Conservation (phyloP, 1,140 invertebrate genomes). For the Drosophila rhopaloa region DNA sequence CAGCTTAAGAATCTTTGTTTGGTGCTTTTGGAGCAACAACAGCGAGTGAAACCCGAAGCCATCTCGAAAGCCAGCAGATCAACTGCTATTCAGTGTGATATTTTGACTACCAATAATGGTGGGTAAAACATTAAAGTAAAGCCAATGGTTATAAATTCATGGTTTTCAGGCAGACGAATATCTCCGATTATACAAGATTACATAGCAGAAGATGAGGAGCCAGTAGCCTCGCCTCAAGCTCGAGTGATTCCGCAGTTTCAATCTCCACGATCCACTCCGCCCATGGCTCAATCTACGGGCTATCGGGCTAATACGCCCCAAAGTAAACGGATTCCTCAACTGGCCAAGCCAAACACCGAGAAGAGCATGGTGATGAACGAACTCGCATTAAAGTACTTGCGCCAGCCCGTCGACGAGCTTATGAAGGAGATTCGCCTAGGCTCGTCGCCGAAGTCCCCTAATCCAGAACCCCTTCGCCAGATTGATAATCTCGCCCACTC, state of each 20-base stretch:
- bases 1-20: conserved; percentile 52
- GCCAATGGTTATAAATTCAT: neutral
- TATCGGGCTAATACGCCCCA: conserved; percentile 63
- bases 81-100: conserved; percentile 53
- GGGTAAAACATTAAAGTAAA: conserved; percentile 4
- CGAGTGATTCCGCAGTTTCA: conserved; percentile 47
- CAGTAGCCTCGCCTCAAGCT: conserved; percentile 4
- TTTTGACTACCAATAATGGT: conserved; percentile 48
- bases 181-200: conserved; percentile 66
- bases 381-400: conserved; percentile 74
- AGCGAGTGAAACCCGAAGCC: conserved; percentile 6
- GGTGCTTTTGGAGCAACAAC: conserved; percentile 37
- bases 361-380: conserved; percentile 82
- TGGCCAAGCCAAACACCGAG: conserved; percentile 62
- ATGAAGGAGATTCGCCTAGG: conserved; percentile 67
- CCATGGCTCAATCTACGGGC: conserved; percentile 72
- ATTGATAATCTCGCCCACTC: conserved; percentile 61
- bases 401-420: conserved; percentile 72
- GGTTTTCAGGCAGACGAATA: conserved; percentile 31
- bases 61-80: conserved; percentile 31
- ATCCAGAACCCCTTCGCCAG: conserved; percentile 51
- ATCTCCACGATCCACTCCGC: conserved; percentile 55
- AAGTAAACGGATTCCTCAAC: conserved; percentile 17
- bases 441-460: conserved; percentile 7
- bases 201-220: conserved; percentile 64